Conservation (phyloP, 2,113 vertebrate genomes). For the Suricata suricatta region DNA sequence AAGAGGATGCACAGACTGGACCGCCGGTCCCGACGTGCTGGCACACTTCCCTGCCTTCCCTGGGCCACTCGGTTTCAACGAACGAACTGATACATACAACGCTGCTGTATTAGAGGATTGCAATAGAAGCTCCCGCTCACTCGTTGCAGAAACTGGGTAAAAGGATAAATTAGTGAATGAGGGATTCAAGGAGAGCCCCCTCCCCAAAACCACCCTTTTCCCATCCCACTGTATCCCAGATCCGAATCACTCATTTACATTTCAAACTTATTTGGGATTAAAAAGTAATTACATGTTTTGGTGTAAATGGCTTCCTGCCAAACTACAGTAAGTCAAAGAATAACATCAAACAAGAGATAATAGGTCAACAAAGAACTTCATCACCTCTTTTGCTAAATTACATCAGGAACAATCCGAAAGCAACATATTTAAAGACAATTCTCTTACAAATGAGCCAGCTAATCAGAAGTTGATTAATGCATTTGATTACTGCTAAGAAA, state of each 20-base stretch:
- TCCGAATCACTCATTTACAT: neutral
- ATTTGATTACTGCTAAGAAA: constrained; percentile 10
- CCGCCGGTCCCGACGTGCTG: neutral
- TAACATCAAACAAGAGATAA: constrained; percentile 58
- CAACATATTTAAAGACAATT: constrained; percentile 28
- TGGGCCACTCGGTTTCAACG: neutral
- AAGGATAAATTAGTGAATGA: neutral
- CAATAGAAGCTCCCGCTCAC: neutral
- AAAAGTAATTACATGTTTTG: constrained; percentile 55
- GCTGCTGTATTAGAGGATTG: neutral
- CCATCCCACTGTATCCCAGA: neutral
- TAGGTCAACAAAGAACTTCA: constrained; percentile 44
- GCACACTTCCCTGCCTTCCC: neutral
- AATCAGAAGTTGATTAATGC: constrained; percentile 51
- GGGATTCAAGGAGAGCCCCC: neutral
- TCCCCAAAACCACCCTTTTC: neutral
- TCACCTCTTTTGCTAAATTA: constrained; percentile 50
- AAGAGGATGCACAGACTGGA: too few relatives aligned
- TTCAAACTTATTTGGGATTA: constrained; percentile 51
- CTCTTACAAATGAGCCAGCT: constrained; percentile 52
- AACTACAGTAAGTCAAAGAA: constrained; percentile 52
- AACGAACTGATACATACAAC: neutral
- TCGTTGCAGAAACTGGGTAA: neutral
- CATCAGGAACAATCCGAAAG: constrained; percentile 53
- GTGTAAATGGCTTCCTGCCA: constrained; percentile 45